Conservation (phyloP, 2,113 vertebrate genomes). For the Formicarius rufipectus region DNA sequence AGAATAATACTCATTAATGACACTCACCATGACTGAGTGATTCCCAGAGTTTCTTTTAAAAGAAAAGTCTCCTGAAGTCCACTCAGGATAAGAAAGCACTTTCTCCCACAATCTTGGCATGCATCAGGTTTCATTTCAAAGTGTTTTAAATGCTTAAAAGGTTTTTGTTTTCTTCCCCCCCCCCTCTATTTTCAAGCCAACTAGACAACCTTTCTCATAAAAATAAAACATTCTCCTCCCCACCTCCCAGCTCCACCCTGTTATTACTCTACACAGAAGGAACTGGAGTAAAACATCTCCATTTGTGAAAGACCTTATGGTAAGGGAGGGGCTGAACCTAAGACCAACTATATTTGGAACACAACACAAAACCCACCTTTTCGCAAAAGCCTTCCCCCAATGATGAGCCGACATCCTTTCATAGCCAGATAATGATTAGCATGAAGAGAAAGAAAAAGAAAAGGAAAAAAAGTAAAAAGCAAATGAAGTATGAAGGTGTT, state of each 20-base stretch:
- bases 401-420: constrained; percentile 71
- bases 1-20: background rate
- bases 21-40: background rate
- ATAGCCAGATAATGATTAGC: constrained; percentile 70
- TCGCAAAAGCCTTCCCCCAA: constrained; percentile 70
- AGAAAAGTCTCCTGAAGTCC: background rate
- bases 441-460: constrained; percentile 61
- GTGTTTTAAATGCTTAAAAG: background rate
- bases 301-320: background rate
- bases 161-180: background rate
- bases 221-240: background rate
- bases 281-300: background rate
- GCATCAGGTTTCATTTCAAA: background rate
- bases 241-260: background rate
- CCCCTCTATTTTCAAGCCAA: background rate
- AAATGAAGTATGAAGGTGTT: constrained; percentile 55
- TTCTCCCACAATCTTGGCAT: background rate
- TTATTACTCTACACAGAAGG: background rate
- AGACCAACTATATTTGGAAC: constrained; percentile 7
- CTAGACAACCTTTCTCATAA: background rate
- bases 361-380: constrained; percentile 66
- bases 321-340: background rate
- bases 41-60: background rate
- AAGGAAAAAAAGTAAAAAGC: constrained; percentile 66
- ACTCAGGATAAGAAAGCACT: background rate